These are phyloP conservation scores for Tenebrio molitor DNA, from an alignment of 1,140 invertebrate species.

Conservation along the genomic window DNA sequence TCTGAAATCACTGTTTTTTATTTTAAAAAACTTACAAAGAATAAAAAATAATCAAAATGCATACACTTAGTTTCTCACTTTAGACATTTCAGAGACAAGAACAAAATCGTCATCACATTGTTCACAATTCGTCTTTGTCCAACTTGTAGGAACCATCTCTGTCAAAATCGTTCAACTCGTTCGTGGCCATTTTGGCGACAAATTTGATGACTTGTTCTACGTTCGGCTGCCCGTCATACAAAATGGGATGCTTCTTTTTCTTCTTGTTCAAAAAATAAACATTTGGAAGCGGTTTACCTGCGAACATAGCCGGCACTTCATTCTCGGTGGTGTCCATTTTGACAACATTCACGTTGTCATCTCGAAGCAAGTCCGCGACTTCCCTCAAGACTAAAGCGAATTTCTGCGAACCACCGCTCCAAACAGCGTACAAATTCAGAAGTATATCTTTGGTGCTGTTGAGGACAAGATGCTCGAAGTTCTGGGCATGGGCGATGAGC, in stretches of 20 bases:
- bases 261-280: conserved; percentile 93
- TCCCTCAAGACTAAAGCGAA: conserved; percentile 93
- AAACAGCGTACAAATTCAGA: conserved; percentile 97
- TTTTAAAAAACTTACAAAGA: no score
- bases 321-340: conserved; percentile 98
- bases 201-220: conserved; percentile 95
- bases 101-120: no score
- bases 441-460: conserved; percentile 92
- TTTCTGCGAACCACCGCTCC: conserved; percentile 98
- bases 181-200: conserved; percentile 89
- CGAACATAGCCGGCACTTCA: conserved; percentile 90
- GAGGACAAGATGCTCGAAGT: conserved; percentile 93
- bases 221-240: conserved; percentile 88
- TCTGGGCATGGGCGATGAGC: conserved; percentile 81
- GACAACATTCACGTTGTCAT: conserved; percentile 91
- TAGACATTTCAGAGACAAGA: no score
- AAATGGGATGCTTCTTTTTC: conserved; percentile 81
- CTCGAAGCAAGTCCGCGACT: conserved; percentile 84
- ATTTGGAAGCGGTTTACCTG: conserved; percentile 92
- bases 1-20: no score
- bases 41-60: no score
- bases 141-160: conserved; percentile 80
- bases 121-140: conserved; percentile 78
- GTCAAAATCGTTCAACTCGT: conserved; percentile 87
- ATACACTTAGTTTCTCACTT: no score